Evolutionary conservation across 2,888 invertebrate species (phyloP), one percentile per base, ranked within the genome.

Genomic region (Nycteola revayana): DNA sequence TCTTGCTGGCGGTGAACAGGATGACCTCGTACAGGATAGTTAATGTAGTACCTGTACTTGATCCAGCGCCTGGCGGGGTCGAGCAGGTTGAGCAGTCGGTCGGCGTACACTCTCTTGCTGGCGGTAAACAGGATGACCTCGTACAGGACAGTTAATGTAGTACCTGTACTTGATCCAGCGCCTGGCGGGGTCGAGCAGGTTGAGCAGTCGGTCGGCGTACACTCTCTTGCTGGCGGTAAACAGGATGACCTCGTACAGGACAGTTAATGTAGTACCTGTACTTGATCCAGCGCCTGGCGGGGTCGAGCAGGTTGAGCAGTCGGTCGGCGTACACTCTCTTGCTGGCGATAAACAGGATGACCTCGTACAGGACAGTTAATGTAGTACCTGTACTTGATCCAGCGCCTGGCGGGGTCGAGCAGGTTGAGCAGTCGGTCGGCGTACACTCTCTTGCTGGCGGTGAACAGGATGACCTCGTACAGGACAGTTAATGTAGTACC

Each of bases 151-250:
- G n/a, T n/a, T n/a, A n/a, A n/a, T n/a, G n/a, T n/a, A n/a, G n/a
- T n/a, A n/a, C n/a, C n/a, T n/a, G n/a, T n/a, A n/a, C n/a, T n/a
- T n/a, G 57, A 98, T 97, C 90, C 96, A 94, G 53, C 94, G 93
- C 24, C 97, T 90, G 18, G 95, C 91, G 0, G 98, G 96, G 78
- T 98, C 98, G 24, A 98, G 89, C 34, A 98, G 84, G 87, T 98
- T 97, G 64, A 98, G 91, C 50, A 98, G 90, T 51, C 97, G 94
- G 77, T 98, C 97, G 0, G 98, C 98, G 75, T 98, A 98, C 25
- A 98, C 96, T 28, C 97, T 91, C 86, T 98, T 98, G 67, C 96
- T 96, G 24, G 98, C 98, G 0, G 98, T 98, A 90, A 98, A 98
- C 35, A 98, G 85, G 31, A 98, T 97, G 10, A 98, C 97, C 80